Percentiles rank a stretch among this genome's conserved stretches.
phyloP scores from a whole-genome alignment of 2,113 vertebrate genomes.

The Ammodytes marinus region DNA sequence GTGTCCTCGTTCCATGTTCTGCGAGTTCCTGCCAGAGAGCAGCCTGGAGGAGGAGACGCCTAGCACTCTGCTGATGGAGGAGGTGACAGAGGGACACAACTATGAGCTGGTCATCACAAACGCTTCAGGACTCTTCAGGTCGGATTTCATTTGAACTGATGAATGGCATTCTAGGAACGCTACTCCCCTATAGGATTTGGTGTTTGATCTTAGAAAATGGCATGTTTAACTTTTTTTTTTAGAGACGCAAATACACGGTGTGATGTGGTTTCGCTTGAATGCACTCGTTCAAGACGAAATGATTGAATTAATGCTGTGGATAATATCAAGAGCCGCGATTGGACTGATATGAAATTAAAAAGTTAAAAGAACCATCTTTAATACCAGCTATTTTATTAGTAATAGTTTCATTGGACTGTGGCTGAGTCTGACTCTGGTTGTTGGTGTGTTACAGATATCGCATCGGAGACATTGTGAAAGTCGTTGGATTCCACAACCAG shows the following conservation, averaged over 20 bases:
- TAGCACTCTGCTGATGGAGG: conserved; percentile 84
- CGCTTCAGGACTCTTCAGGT: conserved; percentile 88
- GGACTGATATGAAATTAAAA: background rate
- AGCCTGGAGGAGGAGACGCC: conserved; percentile 73
- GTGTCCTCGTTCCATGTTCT: conserved; percentile 90
- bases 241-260: background rate
- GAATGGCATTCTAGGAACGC: background rate
- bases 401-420: background rate
- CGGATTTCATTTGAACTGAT: background rate
- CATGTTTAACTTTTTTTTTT: background rate
- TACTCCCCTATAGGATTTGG: background rate
- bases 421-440: background rate
- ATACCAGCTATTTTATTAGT: background rate
- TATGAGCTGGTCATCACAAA: conserved; percentile 91
- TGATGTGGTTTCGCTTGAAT: conserved; percentile 21
- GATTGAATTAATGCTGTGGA: background rate
- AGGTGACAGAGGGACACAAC: conserved; percentile 85
- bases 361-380: background rate
- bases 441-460: conserved; percentile 82
- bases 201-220: background rate
- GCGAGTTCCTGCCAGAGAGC: conserved; percentile 88
- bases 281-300: background rate
- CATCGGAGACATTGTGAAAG: conserved; percentile 89
- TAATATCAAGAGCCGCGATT: background rate
- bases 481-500: conserved; percentile 88